Evolutionary conservation across 92 coral and sea anemone genomes (phyloP), one percentile per base, ranked within the genome.

Genomic region (Scolanthus callimorphus): DNA sequence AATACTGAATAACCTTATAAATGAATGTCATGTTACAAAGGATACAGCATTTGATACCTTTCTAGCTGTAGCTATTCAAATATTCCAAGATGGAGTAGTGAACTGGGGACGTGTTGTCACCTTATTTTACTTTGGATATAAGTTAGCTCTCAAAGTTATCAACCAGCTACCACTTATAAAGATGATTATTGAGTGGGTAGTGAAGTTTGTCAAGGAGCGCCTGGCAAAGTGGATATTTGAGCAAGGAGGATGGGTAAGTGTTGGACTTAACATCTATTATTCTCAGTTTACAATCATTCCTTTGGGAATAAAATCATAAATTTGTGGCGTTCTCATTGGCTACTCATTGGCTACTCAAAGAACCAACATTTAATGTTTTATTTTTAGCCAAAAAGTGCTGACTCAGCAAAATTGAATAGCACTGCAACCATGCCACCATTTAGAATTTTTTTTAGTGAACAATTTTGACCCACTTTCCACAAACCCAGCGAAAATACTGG

Each of bases 31-130:
- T 13, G 99, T 94, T 6, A 77, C 94, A 0, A 90, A 77, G 55
- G 90, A 94, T 74, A 94, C 96, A 38, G 99, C 96, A 17, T 88
- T 94, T 64, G 96, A 81, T 44, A 89, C 97, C 17, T 94, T 94
- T 52, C 70, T 90, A 11, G 66, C 47, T 1, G 99, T 94, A 11
- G 96, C 94, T 1, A 70, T 70, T 29, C 85, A 84, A 55, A 94
- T 94, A 25, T 94, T 94, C 57, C 69, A 75, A 4, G 99, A 94
- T 63, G 94, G 94, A 23, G 79, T 65, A 0, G 85, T 88, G 19
- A 94, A 94, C 74, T 94, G 99, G 99, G 99, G 99, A 10, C 52
- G 99, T 27, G 78, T 94, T 55, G 99, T 94, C 20, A 89, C 99
- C 0, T 57, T 94, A 45, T 83, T 94, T 61, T 94, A 94, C 69